Percentiles rank a stretch among this genome's conserved stretches.
These are phyloP conservation scores for Sycophila sp. DNA, from an alignment of 1,140 invertebrate species.

Conservation along the genomic window DNA sequence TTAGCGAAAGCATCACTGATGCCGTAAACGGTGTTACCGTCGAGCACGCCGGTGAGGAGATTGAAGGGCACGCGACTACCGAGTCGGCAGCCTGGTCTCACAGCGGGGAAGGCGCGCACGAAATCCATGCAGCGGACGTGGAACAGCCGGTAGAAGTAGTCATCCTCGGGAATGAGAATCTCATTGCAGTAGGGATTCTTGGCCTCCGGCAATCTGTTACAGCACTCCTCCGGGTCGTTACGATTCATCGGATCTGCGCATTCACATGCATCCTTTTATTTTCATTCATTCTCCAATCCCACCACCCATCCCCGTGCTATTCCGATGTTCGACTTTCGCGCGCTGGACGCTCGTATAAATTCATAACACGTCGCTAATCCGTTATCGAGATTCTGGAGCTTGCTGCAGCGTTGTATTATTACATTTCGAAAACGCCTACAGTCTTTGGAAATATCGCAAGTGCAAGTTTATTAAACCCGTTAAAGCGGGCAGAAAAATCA, in stretches of 20 bases:
- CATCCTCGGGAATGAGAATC: conserved; percentile 87
- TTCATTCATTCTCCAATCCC: too few relatives aligned
- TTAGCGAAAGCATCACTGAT: conserved; percentile 80
- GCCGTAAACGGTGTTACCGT: conserved; percentile 88
- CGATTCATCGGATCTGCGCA: conserved; percentile 84
- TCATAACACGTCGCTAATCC: too few relatives aligned
- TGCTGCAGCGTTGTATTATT: too few relatives aligned
- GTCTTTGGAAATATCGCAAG: too few relatives aligned
- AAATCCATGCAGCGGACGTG: conserved; percentile 88
- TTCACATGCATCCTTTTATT: too few relatives aligned
- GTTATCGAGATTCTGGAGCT: too few relatives aligned
- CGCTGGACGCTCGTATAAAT: too few relatives aligned
- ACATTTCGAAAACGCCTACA: too few relatives aligned
- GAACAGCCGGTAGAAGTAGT: conserved; percentile 90
- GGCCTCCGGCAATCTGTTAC: conserved; percentile 77
- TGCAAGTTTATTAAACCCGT: too few relatives aligned
- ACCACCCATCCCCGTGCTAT: too few relatives aligned
- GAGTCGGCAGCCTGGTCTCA: conserved; percentile 83
- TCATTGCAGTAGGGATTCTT: conserved; percentile 93
- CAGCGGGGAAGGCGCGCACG: conserved; percentile 84
- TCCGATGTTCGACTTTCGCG: too few relatives aligned
- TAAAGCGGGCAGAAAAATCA: too few relatives aligned
- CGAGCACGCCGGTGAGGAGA: conserved; percentile 82
- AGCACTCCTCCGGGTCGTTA: conserved; percentile 90
- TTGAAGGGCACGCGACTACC: conserved; percentile 84